Evolutionary conservation across 2,113 vertebrate genomes (phyloP).

Genomic region (Lepisosteus oculatus): DNA sequence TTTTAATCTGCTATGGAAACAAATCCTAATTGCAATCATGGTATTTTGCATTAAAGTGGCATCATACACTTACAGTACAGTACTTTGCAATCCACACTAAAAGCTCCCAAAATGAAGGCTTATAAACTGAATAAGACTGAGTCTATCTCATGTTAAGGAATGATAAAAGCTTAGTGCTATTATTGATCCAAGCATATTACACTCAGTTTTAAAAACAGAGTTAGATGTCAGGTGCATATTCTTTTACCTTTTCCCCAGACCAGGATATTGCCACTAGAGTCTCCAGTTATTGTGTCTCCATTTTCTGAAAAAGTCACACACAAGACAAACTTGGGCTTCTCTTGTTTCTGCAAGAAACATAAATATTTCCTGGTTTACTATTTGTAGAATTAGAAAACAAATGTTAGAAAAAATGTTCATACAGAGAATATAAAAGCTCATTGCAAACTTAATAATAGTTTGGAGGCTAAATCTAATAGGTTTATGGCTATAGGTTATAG

Average conservation of each 20-base stretch:
- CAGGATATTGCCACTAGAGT: conserved; percentile 95
- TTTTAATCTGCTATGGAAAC: too few relatives aligned
- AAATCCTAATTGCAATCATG: too few relatives aligned
- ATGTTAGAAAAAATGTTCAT: background rate
- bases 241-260: conserved; percentile 96
- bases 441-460: background rate
- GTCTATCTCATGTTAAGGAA: too few relatives aligned
- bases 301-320: conserved; percentile 98
- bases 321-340: conserved; percentile 98
- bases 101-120: too few relatives aligned
- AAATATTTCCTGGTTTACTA: conserved; percentile 35
- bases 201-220: background rate
- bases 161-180: too few relatives aligned
- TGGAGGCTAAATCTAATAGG: background rate
- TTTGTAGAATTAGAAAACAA: conserved; percentile 8
- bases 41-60: too few relatives aligned
- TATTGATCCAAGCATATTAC: too few relatives aligned
- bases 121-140: too few relatives aligned
- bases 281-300: conserved; percentile 93
- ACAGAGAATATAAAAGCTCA: conserved; percentile 15
- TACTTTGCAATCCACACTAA: too few relatives aligned
- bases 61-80: too few relatives aligned
- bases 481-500: too few relatives aligned
- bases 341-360: conserved; percentile 85
- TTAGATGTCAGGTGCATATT: background rate